Conservation (phyloP, 37 sponge, comb jelly and placozoan species). For the Hexactinellida sp. region DNA sequence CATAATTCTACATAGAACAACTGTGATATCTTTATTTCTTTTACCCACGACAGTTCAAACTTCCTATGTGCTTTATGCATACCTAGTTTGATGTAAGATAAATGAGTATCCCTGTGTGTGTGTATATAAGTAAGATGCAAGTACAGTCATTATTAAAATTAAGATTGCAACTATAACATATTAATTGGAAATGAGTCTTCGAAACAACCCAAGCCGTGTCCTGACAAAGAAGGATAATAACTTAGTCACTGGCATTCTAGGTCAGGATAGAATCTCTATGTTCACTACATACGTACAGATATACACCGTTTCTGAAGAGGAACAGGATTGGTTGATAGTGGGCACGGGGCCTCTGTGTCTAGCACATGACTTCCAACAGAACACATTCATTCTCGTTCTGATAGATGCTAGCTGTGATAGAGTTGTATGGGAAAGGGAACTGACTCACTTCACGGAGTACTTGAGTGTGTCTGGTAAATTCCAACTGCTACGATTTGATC, state of each 20-base stretch:
- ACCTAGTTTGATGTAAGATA: too few species aligned
- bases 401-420: not conserved
- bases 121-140: too few species aligned
- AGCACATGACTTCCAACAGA: not conserved
- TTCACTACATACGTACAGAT: not conserved
- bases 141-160: too few species aligned
- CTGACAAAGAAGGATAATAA: not conserved
- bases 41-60: too few species aligned
- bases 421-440: not conserved
- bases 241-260: not conserved
- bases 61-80: too few species aligned
- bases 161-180: too few species aligned
- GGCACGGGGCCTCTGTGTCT: not conserved
- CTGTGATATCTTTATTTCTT: too few species aligned
- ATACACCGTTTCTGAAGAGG: not conserved
- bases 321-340: not conserved
- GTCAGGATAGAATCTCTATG: not conserved
- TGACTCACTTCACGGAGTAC: not conserved
- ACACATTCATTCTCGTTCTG: not conserved
- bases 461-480: not conserved
- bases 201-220: not conserved
- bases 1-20: too few species aligned
- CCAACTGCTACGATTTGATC: not conserved
- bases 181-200: conserved; percentile 7
- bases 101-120: too few species aligned